A percentile compares a stretch with the other conserved stretches of the same genome.
Conservation (phyloP, 2,113 vertebrate genomes). For the Microcebus murinus region DNA sequence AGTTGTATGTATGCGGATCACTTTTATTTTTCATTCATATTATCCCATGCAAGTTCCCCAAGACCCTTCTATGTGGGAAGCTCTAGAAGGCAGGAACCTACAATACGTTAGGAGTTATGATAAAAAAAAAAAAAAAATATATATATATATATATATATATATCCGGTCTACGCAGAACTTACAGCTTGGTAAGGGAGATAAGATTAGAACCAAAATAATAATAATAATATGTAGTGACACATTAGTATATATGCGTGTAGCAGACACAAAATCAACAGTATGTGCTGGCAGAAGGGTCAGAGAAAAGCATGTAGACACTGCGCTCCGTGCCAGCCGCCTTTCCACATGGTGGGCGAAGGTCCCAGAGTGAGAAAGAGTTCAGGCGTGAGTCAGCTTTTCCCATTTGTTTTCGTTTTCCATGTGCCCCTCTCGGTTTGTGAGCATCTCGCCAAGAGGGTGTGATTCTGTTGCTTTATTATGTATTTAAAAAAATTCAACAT, state of each 20-base stretch:
- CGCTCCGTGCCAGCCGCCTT: neutral
- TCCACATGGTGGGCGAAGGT: neutral
- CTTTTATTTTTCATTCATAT: neutral
- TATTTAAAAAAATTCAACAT: slow-evolving; percentile 18
- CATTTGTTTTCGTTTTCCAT: neutral
- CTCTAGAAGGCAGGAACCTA: neutral
- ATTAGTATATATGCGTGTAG: neutral
- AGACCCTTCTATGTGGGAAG: neutral
- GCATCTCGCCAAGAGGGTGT: neutral
- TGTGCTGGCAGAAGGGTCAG: neutral
- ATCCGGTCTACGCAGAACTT: neutral
- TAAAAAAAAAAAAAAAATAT: neutral
- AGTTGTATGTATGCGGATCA: neutral
- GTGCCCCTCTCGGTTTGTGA: neutral
- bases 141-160: neutral
- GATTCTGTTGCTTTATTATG: neutral
- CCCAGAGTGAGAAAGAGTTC: neutral
- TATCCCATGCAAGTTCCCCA: neutral
- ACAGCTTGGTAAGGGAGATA: neutral
- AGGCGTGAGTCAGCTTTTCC: neutral
- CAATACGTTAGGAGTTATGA: neutral
- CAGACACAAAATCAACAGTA: neutral
- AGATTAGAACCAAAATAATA: neutral
- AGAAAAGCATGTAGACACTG: neutral
- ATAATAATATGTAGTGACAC: neutral